A percentile compares a stretch with the other conserved stretches of the same genome.
These are phyloP conservation scores for Cirrhinus molitorella DNA, from an alignment of 2,797 vertebrate genomes.

Conservation along the genomic window DNA sequence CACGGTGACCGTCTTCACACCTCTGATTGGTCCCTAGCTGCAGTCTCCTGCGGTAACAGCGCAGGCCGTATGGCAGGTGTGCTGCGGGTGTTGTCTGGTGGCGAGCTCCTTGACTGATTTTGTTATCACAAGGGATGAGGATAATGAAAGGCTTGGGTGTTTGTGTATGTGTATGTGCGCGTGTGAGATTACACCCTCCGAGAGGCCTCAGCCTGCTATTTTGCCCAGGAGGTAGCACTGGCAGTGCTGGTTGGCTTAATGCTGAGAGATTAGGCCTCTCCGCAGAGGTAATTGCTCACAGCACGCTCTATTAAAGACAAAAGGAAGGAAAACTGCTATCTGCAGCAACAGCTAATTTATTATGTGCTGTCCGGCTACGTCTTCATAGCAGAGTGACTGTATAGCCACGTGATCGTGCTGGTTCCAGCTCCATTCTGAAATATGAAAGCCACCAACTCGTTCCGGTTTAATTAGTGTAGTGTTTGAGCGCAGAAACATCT, in stretches of 20 bases:
- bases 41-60: slow-evolving; percentile 65
- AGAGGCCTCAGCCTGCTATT: slow-evolving; percentile 50
- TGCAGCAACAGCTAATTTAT: slow-evolving; percentile 54
- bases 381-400: slow-evolving; percentile 30
- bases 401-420: background rate
- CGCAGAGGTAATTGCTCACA: slow-evolving; percentile 60
- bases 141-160: slow-evolving; percentile 64
- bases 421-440: slow-evolving; percentile 17
- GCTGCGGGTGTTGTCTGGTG: slow-evolving; percentile 68
- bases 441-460: slow-evolving; percentile 4
- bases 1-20: slow-evolving; percentile 58
- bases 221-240: slow-evolving; percentile 52
- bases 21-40: slow-evolving; percentile 72
- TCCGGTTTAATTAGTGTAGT: slow-evolving; percentile 18
- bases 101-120: slow-evolving; percentile 75
- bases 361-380: slow-evolving; percentile 45
- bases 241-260: slow-evolving; percentile 55
- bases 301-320: slow-evolving; percentile 57
- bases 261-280: slow-evolving; percentile 61
- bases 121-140: slow-evolving; percentile 73
- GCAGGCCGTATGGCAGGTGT: slow-evolving; percentile 70
- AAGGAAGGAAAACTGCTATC: slow-evolving; percentile 45
- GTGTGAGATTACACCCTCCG: slow-evolving; percentile 47
- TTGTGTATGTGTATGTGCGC: slow-evolving; percentile 42
- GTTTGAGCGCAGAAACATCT: background rate